Evolutionary conservation across 2,888 invertebrate species (phyloP), one percentile per base, ranked within the genome.

Genomic region (Venusia cambrica): DNA sequence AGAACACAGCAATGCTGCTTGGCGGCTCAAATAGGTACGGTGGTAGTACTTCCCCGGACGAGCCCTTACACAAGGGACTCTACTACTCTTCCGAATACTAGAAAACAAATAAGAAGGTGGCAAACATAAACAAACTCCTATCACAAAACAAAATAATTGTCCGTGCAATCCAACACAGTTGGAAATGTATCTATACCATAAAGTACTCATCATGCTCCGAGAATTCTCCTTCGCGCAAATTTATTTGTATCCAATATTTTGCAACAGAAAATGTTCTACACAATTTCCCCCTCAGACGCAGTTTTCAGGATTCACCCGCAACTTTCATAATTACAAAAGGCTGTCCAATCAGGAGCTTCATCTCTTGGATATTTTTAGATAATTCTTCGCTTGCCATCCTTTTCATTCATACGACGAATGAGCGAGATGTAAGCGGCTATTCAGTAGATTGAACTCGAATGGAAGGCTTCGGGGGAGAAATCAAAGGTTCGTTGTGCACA

Each of bases 401-500:
- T 34, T 13, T 42, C 20, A 14, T 11, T 31, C 26, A 15, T 26
- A 13, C 26, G 27, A 10, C 30, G 27, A 38, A 33, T 16, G 31
- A 20, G 38, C 5, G 26, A 40, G 14, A 29, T 25, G 16, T 28
- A 28, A 18, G 24, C 18, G 25, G 25, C 15, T 13, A 15, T 37
- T 29, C 16, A 25, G 24, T 14, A 36, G 26, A 37, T 29, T 40
- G 28, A 17, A 5, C 31, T 7, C 15, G 10, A 25, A 33, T 19
- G 13, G 25, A 26, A 20, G 31, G 34, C 21, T 35, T 34, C 35
- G 18, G 28, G 27, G 44, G 38, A 33, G 47, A 48, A 62, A 60
- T 58, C 54, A 57, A 57, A 61, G 48, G 37, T 39, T 45, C 36
- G 29, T 37, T 28, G 41, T 27, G 37, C 31, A 40, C 38, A 57